A percentile compares a stretch with the other conserved stretches of the same genome.
Conservation (phyloP, 2,888 invertebrate species). For the Calephelis perditalis region DNA sequence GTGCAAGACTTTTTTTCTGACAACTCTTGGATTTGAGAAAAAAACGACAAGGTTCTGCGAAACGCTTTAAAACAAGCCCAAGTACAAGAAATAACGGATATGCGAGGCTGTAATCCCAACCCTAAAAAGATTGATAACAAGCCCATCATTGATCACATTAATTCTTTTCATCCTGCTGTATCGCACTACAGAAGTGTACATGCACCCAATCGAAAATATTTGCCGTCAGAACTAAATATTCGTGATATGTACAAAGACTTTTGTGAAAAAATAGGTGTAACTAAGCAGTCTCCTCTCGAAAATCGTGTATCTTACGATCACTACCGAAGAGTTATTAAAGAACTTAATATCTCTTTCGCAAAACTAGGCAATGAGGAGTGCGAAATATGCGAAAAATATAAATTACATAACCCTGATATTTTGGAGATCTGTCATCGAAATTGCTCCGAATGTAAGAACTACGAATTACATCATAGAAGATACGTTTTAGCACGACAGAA, state of each 20-base stretch:
- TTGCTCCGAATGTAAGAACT: background rate
- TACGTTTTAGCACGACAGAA: background rate
- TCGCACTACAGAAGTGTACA: background rate
- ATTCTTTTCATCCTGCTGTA: background rate
- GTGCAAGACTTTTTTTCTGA: conserved; percentile 2
- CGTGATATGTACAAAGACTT: background rate
- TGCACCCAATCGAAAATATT: background rate
- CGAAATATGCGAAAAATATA: conserved; percentile 24
- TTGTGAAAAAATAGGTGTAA: background rate
- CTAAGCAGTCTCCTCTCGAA: background rate
- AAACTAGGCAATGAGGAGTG: conserved; percentile 25
- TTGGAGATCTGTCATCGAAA: conserved; percentile 13
- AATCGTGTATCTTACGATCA: conserved; percentile 21
- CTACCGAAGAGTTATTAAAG: conserved; percentile 22
- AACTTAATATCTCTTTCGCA: conserved; percentile 23
- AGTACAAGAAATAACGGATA: conserved; percentile 3
- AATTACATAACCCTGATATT: conserved; percentile 17
- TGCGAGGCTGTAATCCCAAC: background rate
- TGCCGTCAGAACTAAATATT: background rate
- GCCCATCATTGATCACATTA: background rate
- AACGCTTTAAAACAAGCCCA: background rate
- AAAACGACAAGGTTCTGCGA: background rate
- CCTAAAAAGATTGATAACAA: background rate
- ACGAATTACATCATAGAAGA: background rate
- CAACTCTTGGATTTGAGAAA: background rate